Base-by-base conservation (phyloP, 2,797 vertebrate genomes). In the Lepidocolaptes lacrymiger region DNA sequence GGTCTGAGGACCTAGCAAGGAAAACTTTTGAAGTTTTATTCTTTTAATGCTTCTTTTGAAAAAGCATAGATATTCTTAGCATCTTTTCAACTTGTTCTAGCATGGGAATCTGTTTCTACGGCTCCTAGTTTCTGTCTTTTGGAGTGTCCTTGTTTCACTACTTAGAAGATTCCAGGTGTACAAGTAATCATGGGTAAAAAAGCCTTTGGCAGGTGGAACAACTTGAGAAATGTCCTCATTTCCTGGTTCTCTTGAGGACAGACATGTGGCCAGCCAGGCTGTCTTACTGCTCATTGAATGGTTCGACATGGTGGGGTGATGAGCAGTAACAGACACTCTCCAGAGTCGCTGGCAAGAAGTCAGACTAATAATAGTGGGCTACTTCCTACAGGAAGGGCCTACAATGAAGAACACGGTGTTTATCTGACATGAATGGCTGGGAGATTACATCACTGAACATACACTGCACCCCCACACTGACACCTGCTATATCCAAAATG, bases 361-460 rank as follows among this genome's bases (percentile, higher is more conserved):
- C 0, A 62, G 27, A 41, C 77, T 71, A 74, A 49, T 1, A 15
- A 39, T 71, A 80, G 18, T 67, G 49, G 49, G 74, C 79, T 71
- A 76, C 63, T 87, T 93, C 88, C 83, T 44, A 76, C 41, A 75
- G 94, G 94, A 95, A 92, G 64, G 30, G 37, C 52, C 56, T 71
- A 63, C 91, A 93, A 79, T 91, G 75, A 74, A 87, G 83, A 85
- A 92, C 90, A 80, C 1, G 2, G 63, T 90, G 93, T 92, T 97
- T 95, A 95, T 94, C 88, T 51, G 63, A 74, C 71, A 36, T 26
- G 59, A 87, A 87, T 61, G 86, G 61, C 0, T 82, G 52, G 51
- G 48, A 72, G 77, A 88, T 95, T 68, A 93, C 66, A 19, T 96
- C 56, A 94, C 0, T 72, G 84, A 54, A 77, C 71, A 49, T 24